Evolutionary conservation across 1,140 invertebrate genomes (phyloP).

Genomic region (Scaptomyza montana): DNA sequence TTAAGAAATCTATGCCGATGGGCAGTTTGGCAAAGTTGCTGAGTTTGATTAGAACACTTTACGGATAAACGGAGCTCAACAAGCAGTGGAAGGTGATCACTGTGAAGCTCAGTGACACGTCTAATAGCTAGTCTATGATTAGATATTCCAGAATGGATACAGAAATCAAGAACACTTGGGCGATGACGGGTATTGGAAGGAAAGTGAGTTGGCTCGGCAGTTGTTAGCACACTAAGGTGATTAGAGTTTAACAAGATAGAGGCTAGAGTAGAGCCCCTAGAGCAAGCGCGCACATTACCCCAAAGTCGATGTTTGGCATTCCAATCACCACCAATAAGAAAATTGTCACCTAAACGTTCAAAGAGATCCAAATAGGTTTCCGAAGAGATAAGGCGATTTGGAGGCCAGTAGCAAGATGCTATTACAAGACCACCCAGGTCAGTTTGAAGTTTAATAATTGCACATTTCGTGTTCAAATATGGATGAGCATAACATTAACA

Average conservation of each 20-base stretch:
- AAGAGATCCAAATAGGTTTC: too few species aligned
- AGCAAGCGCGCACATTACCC: neutral
- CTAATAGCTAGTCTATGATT: neutral
- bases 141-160: neutral
- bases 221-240: neutral
- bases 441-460: too few species aligned
- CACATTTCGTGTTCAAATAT: too few species aligned
- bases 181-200: neutral
- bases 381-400: too few species aligned
- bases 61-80: neutral
- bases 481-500: too few species aligned
- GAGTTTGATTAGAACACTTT: neutral
- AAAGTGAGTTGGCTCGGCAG: neutral
- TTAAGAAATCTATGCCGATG: too few species aligned
- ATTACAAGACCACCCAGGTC: too few species aligned
- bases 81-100: neutral
- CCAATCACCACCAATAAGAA: neutral
- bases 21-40: too few species aligned
- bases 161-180: neutral
- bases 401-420: too few species aligned
- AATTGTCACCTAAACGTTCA: neutral
- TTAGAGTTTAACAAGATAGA: neutral
- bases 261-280: neutral
- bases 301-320: neutral
- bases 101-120: neutral